Evolutionary conservation across 1,140 invertebrate species (phyloP).

Genomic region (Cryptotermes secundus): DNA sequence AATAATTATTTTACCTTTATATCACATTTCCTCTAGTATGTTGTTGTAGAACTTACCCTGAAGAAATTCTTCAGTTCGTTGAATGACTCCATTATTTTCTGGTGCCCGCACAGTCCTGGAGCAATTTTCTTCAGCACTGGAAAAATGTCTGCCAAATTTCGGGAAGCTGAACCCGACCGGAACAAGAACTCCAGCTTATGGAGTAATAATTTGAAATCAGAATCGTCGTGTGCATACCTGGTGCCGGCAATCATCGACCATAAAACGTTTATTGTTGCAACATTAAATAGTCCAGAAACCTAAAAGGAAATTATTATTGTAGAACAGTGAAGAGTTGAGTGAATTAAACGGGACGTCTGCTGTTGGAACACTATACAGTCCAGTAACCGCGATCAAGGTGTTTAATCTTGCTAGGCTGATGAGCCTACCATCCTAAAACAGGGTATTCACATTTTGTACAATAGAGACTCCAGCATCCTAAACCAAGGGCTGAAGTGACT

Average conservation of each 20-base stretch:
- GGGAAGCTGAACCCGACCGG: too few relatives aligned
- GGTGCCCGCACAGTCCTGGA: background rate
- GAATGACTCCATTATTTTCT: background rate
- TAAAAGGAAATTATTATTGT: slow-evolving; percentile 39
- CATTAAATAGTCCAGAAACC: slow-evolving; percentile 43
- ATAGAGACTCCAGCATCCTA: too few relatives aligned
- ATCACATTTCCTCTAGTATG: too few relatives aligned
- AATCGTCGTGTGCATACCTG: slow-evolving; percentile 40
- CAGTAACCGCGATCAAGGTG: too few relatives aligned
- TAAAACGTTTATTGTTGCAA: slow-evolving; percentile 50
- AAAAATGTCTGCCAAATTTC: background rate
- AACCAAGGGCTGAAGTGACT: too few relatives aligned
- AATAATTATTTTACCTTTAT: too few relatives aligned
- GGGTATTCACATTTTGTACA: too few relatives aligned
- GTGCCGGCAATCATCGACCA: slow-evolving; percentile 50
- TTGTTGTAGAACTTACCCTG: background rate
- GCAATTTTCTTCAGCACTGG: background rate
- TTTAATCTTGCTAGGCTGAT: too few relatives aligned
- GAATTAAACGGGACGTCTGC: too few relatives aligned
- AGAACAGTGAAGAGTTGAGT: too few relatives aligned
- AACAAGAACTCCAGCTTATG: slow-evolving; percentile 31
- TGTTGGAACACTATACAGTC: too few relatives aligned
- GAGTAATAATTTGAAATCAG: slow-evolving; percentile 32
- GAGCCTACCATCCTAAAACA: too few relatives aligned
- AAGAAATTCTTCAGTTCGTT: slow-evolving; percentile 7